Evolutionary conservation across 2,888 invertebrate genomes (phyloP), one percentile per base, ranked within the genome.

Genomic region (Cryptus viduatorius): DNA sequence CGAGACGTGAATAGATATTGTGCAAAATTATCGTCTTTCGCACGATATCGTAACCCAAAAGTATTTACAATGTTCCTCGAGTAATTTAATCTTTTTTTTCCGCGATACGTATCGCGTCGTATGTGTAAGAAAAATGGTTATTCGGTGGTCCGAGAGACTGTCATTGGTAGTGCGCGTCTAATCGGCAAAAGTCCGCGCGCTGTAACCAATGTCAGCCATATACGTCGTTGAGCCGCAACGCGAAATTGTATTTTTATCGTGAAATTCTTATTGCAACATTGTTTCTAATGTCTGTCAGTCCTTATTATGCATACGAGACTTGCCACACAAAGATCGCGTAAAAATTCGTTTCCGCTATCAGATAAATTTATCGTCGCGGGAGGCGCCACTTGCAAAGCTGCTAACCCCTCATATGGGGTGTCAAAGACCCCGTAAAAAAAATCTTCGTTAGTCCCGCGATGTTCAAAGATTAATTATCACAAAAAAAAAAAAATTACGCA

Each of bases 21-120:
- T 71, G 37, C 7, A 31, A 16, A 16, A 31, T 75, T 31, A 48
- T 64, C 75, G 46, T 75, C 50, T 75, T 64, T 56, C 42, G 24
- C 42, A n/a, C 31, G 64, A 46, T 61, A 75, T 75, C 75, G 64
- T 64, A 10, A 31, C 46, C 24, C 10, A 16, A 46, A 69, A 29
- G 24, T 42, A 31, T 69, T 75, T 75, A 44, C 19, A 71, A n/a
- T 31, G 10, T 50, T 56, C 48, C 19, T 59, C 61, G 37, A 50
- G 24, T 37, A 29, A 46, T 3, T n/a, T 12, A 19, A 19, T 44
- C 4, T 73, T 37, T 67, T 56, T 44, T 73, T 37, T 67, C 24
- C 59, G 7, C 16, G 73, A 73, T 73, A n/a, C 24, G 14, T 59
- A 16, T 73, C 29, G 24, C 16, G n/a, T 69, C 44, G 29, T 46